These are phyloP conservation scores for Hyles lineata DNA, from an alignment of 2,888 invertebrate species.

Conservation along the genomic window DNA sequence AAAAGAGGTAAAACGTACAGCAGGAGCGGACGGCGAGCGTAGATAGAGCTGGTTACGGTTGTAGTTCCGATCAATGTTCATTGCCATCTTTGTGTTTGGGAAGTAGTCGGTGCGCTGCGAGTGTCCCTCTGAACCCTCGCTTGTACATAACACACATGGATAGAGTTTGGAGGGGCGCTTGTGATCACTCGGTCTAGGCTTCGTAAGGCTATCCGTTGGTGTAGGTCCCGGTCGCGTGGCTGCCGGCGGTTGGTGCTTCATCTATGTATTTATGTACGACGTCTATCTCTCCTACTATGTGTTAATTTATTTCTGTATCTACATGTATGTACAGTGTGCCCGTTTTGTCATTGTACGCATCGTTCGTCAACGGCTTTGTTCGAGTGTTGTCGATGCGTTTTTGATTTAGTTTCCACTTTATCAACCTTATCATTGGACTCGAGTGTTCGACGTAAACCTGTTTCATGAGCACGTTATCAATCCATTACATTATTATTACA, in stretches of 20 bases:
- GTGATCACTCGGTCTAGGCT: slow-evolving; percentile 44
- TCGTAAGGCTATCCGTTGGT: slow-evolving; percentile 68
- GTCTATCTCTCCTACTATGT: slow-evolving; percentile 70
- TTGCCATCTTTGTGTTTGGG: slow-evolving; percentile 68
- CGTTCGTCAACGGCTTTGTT: slow-evolving; percentile 36
- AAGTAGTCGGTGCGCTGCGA: slow-evolving; percentile 50
- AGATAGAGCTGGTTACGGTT: slow-evolving; percentile 78
- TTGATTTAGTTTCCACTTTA: slow-evolving; percentile 35
- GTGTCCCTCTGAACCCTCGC: slow-evolving; percentile 45
- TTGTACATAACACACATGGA: slow-evolving; percentile 39
- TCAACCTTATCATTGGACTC: slow-evolving; percentile 30
- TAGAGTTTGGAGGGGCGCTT: slow-evolving; percentile 41
- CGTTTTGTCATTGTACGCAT: slow-evolving; percentile 78
- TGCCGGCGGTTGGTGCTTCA: slow-evolving; percentile 83
- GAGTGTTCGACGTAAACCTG: slow-evolving; percentile 31
- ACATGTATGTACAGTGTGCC: slow-evolving; percentile 64
- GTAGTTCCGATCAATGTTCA: slow-evolving; percentile 74
- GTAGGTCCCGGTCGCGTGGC: slow-evolving; percentile 69
- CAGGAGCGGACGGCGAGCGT: slow-evolving; percentile 56
- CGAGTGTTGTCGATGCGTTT: slow-evolving; percentile 35
- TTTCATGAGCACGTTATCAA: slow-evolving; percentile 22
- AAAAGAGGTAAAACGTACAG: slow-evolving; percentile 92
- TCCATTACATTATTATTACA: slow-evolving; percentile 30
- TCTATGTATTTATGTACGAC: slow-evolving; percentile 72
- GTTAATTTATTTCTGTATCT: slow-evolving; percentile 68